Evolutionary conservation across 1,140 invertebrate species (phyloP), one percentile per base, ranked within the genome.

Genomic region (Penaeus chinensis): DNA sequence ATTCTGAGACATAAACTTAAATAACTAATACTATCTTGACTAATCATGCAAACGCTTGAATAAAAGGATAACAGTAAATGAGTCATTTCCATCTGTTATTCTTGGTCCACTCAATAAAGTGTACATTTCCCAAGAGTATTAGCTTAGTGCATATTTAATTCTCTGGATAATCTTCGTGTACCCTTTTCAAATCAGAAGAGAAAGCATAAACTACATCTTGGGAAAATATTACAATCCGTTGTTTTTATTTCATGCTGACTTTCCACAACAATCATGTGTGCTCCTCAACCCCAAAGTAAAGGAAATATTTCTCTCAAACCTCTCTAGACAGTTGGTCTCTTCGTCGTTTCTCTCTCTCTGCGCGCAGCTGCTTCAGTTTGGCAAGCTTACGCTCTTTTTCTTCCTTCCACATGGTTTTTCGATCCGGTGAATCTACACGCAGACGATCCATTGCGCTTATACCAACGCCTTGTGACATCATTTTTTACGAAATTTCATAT

Each of bases 311-410:
- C 63, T 37, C 19, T 22, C 27, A 7, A 80, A 90, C 89, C 87
- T 90, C 89, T 88, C 84, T 90, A 24, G 60, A 42, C 65, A 88
- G 71, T 62, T 90, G 86, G 27, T 83, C 84, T 60, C 76, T 79
- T 42, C 87, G 69, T 65, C 89, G 82, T 74, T 88, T 89, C 74
- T 90, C 89, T 65, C 84, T 79, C 42, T 90, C 89, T 18, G 87
- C 89, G 18, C 84, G 79, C n/a, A 90, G 74, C 32, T 87, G 85
- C 87, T 98, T 97, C 82, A 99, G 94, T 92, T 97, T 98, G 24
- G 96, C 96, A 93, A 98, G 98, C 92, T 99, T 99, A 84, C 97
- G 94, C 92, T 98, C 97, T 89, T 99, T 93, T 93, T 99, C 98
- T 77, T 96, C 97, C 93, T 98, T 98, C 89, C 97, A 88, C 32